phyloP scores from a whole-genome alignment of 2,888 invertebrate genomes.

The Parnassius smintheus region DNA sequence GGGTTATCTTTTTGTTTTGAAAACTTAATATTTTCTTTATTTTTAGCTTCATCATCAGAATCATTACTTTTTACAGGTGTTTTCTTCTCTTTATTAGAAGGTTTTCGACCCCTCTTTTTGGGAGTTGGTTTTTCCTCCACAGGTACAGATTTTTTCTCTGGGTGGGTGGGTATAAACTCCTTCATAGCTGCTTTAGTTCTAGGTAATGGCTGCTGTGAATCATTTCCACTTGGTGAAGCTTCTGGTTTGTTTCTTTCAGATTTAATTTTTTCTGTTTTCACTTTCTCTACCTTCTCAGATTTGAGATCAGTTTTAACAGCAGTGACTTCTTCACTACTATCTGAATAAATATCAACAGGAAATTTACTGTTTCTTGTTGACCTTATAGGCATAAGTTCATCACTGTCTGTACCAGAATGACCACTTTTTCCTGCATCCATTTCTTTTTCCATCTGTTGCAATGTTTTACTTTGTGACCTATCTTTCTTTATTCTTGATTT shows the following conservation, averaged over 20 bases:
- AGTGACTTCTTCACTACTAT: conserved; percentile 84
- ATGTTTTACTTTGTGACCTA: conserved; percentile 80
- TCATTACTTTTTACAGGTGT: conserved; percentile 47
- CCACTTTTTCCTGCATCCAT: conserved; percentile 78
- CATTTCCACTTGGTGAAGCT: conserved; percentile 83
- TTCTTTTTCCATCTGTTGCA: conserved; percentile 88
- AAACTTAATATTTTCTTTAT: conserved; percentile 73
- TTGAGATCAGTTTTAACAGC: conserved; percentile 63
- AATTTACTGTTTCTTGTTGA: conserved; percentile 80
- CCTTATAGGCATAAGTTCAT: conserved; percentile 86
- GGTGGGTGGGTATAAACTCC: conserved; percentile 84
- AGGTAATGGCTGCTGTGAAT: conserved; percentile 85
- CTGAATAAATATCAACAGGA: conserved; percentile 90
- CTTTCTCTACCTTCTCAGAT: conserved; percentile 68
- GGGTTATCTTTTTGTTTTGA: conserved; percentile 81
- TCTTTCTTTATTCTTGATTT: conserved; percentile 67
- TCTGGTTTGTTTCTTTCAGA: conserved; percentile 82
- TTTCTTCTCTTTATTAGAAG: conserved; percentile 71
- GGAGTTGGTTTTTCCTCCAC: conserved; percentile 59
- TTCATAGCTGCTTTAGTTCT: conserved; percentile 93
- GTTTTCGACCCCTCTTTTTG: conserved; percentile 70
- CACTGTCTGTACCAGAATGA: conserved; percentile 88
- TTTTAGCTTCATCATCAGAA: conserved; percentile 71
- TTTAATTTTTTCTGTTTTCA: conserved; percentile 61
- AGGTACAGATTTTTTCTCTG: conserved; percentile 52